Evolutionary conservation across 1,140 invertebrate species (phyloP), one percentile per base, ranked within the genome.

Genomic region (Gryon sp.): DNA sequence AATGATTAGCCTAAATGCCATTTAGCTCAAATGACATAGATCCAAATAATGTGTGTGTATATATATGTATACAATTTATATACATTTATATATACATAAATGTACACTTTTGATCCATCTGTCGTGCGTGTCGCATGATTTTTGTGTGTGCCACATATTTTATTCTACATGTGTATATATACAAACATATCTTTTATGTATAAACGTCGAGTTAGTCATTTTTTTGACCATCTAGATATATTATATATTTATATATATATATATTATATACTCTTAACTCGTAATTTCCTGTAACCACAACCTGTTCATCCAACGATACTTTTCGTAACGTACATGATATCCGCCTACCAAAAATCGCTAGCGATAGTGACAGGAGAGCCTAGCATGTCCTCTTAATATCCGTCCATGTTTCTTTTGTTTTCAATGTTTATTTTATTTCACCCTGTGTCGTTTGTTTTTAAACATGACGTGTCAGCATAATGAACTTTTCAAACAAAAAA

Each of bases 361-460:
- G 86, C 84, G 78, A 88, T 88, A 88, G 87, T 88, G 86, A 88
- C 87, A 88, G 87, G 87, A 88, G 86, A 87, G 82, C 80, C 86
- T 81, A 87, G 86, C 86, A 88, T 87, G 86, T 81, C 69, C 70
- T 84, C 75, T 78, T 66, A 45, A 55, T 66, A 57, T 72, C 40
- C 63, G 69, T 65, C 24, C 57, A 48, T 78, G 65, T 48, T 57
- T 26, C n/a, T 36, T 45, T 46, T 46, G 6, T 38, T 24, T 52
- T 19, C 46, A 16, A 16, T 14, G 11, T 59, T 59, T 59, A 48
- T 20, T 55, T 55, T 18, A 12, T 38, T 53, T 11, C 6, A 5
- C 32, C 15, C 22, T 20, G 14, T 50, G 32, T 43, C 30, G 46
- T 63, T 34, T 60, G 16, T 52, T 55, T 20, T 28, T 19, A 9